Base-by-base conservation (phyloP, 2,888 invertebrate species). In the Lamellibrachia satsuma region DNA sequence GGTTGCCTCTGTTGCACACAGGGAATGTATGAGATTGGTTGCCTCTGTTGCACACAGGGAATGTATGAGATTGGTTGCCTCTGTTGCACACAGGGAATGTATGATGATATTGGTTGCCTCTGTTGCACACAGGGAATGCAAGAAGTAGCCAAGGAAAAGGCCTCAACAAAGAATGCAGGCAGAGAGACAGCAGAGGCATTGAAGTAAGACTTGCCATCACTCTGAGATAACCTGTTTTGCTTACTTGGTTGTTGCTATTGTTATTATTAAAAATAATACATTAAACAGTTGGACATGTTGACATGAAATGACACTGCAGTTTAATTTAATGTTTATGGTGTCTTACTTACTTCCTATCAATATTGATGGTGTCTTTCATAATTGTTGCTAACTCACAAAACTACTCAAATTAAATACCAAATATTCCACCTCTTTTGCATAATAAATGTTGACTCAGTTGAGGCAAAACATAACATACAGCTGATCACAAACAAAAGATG, bases 81-180 rank as follows among this genome's bases (percentile, higher is more conserved):
- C 39, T 39, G 39, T 39, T 39, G 39, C 39, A 39, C 39, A 39
- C 9, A 55, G 9, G 55, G 9, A 55, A 55, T 7, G 8, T 55
- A 55, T 55, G 55, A 9, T 55, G 55, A 55, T 3, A 75, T 6
- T 22, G 75, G 4, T 6, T 22, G 52, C 90, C 22, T 27, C n/a
- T 92, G 91, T 95, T 75, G 75, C 75, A 15, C 96, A 92, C 96
- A 98, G 97, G 98, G 98, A 90, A 98, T 98, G 98, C 98, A 98
- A 96, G 98, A 98, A 95, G 97, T 98, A 93, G 98, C 98, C 8
- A 98, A 98, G 96, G 98, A 98, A 94, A 98, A 96, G 75, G 75
- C 15, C 22, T 75, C 75, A 75, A 75, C 75, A 75, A 75, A 75
- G 75, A 22, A n/a, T 75, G 15, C 75, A 22, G 75, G 75, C 4